Conservation (phyloP, 1,140 invertebrate genomes). For the Drosophila dunni region DNA sequence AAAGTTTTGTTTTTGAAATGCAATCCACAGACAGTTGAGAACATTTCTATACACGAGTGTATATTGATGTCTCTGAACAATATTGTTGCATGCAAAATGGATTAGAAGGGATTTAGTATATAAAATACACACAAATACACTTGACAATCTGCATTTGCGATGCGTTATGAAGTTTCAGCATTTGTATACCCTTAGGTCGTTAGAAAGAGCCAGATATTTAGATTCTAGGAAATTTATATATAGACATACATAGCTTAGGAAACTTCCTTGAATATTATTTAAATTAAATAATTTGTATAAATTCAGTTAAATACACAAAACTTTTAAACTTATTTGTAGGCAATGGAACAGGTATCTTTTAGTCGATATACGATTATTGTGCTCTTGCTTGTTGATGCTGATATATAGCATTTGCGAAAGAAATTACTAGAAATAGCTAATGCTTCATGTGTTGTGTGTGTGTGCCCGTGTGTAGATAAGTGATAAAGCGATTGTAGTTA, state of each 20-base stretch:
- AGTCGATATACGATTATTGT: no score
- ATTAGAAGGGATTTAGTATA: constrained; percentile 49
- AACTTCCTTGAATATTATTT: background rate
- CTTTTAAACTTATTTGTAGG: no score
- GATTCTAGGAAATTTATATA: no score
- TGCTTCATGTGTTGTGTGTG: background rate
- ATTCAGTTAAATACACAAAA: no score
- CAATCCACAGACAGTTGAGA: constrained; percentile 39
- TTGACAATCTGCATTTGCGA: constrained; percentile 14
- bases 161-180: constrained; percentile 9
- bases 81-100: constrained; percentile 57
- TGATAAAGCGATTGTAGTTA: constrained; percentile 10
- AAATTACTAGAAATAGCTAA: background rate
- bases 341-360: background rate
- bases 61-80: constrained; percentile 51
- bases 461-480: constrained; percentile 11
- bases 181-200: no score
- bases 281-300: no score
- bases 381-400: background rate
- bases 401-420: constrained; percentile 8
- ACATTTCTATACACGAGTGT: constrained; percentile 50
- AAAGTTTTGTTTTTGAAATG: constrained; percentile 42
- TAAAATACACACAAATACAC: constrained; percentile 11
- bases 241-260: no score
- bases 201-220: no score